Conservation (phyloP, 2,797 vertebrate species). For the Erithacus rubecula region DNA sequence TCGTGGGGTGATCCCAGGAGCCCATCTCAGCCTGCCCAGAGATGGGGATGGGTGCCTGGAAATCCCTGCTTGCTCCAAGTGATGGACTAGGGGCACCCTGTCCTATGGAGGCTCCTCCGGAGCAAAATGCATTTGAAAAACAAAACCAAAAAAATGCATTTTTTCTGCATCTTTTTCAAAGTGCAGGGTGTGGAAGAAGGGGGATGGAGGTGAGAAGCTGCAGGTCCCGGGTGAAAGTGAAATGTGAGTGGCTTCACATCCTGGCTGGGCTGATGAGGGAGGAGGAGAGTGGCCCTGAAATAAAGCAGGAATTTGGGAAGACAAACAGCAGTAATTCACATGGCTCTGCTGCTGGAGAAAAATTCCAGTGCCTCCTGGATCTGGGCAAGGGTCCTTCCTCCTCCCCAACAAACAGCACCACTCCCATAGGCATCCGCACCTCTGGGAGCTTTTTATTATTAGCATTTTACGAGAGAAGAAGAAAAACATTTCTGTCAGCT, state of each 20-base stretch:
- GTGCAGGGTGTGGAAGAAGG: background rate
- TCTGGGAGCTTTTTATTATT: background rate
- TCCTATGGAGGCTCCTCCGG: background rate
- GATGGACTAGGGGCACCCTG: background rate
- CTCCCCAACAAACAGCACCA: background rate
- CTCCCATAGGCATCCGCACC: background rate
- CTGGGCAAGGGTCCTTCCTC: background rate
- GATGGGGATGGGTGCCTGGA: too few relatives aligned
- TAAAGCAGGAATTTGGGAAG: background rate
- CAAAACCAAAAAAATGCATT: accelerated
- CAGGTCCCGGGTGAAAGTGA: background rate
- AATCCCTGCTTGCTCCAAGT: background rate
- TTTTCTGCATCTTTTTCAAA: background rate
- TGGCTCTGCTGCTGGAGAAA: background rate
- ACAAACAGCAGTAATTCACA: conserved; percentile 25
- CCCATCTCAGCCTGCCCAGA: background rate
- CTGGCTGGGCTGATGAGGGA: background rate
- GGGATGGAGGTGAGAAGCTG: background rate
- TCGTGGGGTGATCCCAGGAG: background rate
- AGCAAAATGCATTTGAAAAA: background rate
- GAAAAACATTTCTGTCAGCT: background rate
- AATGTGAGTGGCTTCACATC: background rate
- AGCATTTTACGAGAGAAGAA: background rate
- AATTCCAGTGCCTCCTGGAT: background rate
- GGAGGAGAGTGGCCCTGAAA: background rate